Evolutionary conservation across 2,888 invertebrate species (phyloP), one percentile per base, ranked within the genome.

Genomic region (Hydriomena furcata): DNA sequence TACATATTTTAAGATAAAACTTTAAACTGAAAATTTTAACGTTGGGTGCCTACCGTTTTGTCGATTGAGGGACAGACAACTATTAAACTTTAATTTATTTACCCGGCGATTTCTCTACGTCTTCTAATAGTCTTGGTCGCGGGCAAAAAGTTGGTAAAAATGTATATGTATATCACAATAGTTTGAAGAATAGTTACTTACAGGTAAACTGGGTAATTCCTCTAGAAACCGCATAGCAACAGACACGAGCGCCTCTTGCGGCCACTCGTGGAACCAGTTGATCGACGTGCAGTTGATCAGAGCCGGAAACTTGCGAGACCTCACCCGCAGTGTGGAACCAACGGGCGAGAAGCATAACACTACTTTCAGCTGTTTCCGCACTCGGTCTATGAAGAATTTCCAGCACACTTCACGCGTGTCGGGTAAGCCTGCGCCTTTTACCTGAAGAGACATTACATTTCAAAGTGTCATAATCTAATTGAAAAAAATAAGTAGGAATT

Each of bases 201-300:
- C 96, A 13, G 96, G 95, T 32, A 98, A 86, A 45, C 94, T 95
- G 58, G 94, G 92, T 5, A 97, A 87, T 65, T 96, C 95, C 69
- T 94, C 93, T 52, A 99, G 88, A 82, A 98, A 99, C 64, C 95
- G 93, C 84, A 95, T 93, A 11, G 98, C 96, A 6, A 99, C 99
- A 5, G 98, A 98, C 52, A 98, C 95, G 49, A 99, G 91, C 45
- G 99, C 99, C 83, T 98, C 98, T 86, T 98, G 97, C 1, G 99
- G 98, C 99, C 99, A 99, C 81, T 98, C 98, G 76, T 99, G 98
- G 85, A 99, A 99, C 98, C 99, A 99, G 80, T 99, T 98, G 59
- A 98, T 98, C 42, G 96, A 95, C 4, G 98, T 98, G 69, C 97
- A 97, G 84, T 98, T 99, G 60, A 97, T 97, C 55, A 99, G 93